Conservation (phyloP, 2,113 vertebrate genomes). For the Chionodraco myersi region DNA sequence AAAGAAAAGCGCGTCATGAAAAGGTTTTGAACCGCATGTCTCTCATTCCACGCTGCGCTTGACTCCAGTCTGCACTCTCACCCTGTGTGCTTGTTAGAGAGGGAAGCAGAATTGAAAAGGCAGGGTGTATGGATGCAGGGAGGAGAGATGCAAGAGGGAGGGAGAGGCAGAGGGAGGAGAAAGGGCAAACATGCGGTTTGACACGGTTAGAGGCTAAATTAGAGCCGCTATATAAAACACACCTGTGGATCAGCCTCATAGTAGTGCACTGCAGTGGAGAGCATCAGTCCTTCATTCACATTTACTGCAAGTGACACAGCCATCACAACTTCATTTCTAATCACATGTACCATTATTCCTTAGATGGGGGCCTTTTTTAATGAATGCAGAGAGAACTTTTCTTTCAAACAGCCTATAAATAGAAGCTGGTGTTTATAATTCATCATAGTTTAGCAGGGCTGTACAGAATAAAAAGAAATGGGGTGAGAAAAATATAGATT, state of each 20-base stretch:
- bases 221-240: slow-evolving; percentile 14
- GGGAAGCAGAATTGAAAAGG: slow-evolving; percentile 53
- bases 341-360: not conserved
- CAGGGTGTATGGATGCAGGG: slow-evolving; percentile 31
- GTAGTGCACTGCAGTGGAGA: slow-evolving; percentile 1
- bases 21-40: slow-evolving; percentile 74
- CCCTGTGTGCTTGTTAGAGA: slow-evolving; percentile 70
- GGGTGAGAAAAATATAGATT: no score
- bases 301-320: no score
- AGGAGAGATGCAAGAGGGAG: slow-evolving; percentile 15
- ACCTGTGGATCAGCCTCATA: slow-evolving; percentile 23
- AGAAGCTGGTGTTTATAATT: no score
- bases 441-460: no score
- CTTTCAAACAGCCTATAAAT: no score
- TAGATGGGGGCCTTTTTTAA: not conserved
- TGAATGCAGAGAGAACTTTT: not conserved
- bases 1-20: slow-evolving; percentile 60
- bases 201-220: slow-evolving; percentile 40
- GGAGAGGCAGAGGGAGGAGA: slow-evolving; percentile 22
- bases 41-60: slow-evolving; percentile 65
- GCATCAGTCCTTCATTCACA: not conserved
- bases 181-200: slow-evolving; percentile 42
- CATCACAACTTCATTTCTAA: not conserved
- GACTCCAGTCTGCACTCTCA: slow-evolving; percentile 73
- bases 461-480: no score